These are phyloP conservation scores for Dendropsophus ebraccatus DNA, from an alignment of 2,113 vertebrate genomes.

Conservation along the genomic window DNA sequence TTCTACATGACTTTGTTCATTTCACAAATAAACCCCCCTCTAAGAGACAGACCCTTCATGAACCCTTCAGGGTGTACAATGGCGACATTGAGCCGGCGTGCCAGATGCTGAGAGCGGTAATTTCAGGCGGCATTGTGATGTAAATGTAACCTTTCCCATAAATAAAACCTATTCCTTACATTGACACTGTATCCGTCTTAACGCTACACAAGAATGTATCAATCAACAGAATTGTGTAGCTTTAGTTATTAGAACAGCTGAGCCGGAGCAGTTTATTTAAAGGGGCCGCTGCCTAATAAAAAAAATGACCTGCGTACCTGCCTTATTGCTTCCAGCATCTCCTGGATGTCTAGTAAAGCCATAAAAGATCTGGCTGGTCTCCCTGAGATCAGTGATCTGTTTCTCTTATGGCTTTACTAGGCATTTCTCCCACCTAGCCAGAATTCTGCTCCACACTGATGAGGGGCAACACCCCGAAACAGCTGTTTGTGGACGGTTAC, in stretches of 20 bases:
- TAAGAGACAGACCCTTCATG: background rate
- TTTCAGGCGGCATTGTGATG: slow-evolving; percentile 20
- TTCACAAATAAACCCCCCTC: background rate
- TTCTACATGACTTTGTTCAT: background rate
- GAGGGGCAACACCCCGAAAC: no score
- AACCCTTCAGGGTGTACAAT: background rate
- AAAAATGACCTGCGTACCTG: no score
- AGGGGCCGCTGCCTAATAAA: background rate
- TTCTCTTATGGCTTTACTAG: no score
- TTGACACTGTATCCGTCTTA: slow-evolving; percentile 16
- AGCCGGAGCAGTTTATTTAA: background rate
- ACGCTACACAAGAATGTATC: background rate
- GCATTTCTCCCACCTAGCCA: no score
- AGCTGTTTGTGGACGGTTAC: no score
- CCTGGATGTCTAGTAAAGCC: no score
- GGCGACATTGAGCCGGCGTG: background rate
- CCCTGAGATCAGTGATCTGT: no score
- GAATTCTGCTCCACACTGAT: no score
- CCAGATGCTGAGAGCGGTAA: slow-evolving; percentile 9
- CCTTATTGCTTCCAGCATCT: no score
- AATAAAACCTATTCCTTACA: background rate
- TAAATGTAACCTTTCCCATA: slow-evolving; percentile 31
- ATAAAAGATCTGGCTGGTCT: no score
- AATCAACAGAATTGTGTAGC: background rate
- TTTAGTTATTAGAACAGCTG: background rate